A percentile compares a stretch with the other conserved stretches of the same genome.
phyloP scores from a whole-genome alignment of 1,140 invertebrate species.

The Bombus haemorrhoidalis region DNA sequence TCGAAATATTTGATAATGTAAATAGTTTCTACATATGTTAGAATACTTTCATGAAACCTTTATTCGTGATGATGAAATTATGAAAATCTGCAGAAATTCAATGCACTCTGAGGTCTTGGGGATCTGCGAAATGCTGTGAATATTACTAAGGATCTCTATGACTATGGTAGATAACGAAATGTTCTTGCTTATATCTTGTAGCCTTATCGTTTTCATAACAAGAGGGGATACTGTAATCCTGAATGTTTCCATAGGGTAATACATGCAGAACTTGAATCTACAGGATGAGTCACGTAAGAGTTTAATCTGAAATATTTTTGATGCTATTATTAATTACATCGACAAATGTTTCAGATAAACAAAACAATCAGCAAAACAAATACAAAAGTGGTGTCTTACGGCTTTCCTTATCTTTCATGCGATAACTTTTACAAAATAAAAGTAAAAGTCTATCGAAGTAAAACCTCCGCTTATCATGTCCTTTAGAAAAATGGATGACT shows the following conservation, averaged over 20 bases:
- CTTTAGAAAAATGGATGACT: neutral
- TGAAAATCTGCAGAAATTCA: neutral
- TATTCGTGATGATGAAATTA: neutral
- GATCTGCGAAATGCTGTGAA: neutral
- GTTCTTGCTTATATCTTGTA: neutral
- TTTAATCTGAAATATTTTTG: too few relatives aligned
- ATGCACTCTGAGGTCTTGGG: neutral
- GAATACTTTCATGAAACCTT: too few relatives aligned
- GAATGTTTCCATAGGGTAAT: neutral
- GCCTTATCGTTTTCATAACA: neutral
- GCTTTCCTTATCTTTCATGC: too few relatives aligned
- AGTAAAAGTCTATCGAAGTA: neutral
- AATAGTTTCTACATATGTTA: too few relatives aligned
- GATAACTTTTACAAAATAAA: too few relatives aligned
- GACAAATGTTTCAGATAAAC: too few relatives aligned
- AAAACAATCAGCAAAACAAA: too few relatives aligned
- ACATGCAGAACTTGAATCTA: too few relatives aligned
- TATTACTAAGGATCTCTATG: neutral
- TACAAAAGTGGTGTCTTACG: too few relatives aligned
- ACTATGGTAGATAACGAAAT: neutral
- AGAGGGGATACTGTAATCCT: neutral
- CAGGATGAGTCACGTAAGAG: too few relatives aligned
- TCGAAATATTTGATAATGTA: too few relatives aligned
- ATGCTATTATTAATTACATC: too few relatives aligned
- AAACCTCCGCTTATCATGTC: neutral